Conservation (phyloP, 2,888 invertebrate species). For the Neoascia interrupta region DNA sequence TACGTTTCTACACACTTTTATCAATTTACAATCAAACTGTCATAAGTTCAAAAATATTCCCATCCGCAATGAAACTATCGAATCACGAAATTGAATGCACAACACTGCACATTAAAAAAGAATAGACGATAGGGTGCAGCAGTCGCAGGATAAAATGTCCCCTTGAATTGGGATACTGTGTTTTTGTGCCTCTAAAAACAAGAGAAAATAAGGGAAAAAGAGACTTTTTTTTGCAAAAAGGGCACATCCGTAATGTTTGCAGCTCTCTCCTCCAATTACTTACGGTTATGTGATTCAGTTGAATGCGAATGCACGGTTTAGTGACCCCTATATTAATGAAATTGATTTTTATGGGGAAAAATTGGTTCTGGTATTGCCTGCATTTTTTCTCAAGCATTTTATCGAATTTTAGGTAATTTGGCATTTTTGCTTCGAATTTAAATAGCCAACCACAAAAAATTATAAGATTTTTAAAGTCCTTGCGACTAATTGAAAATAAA, state of each 20-base stretch:
- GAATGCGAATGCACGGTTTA: conserved; percentile 58
- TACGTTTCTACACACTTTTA: too few species aligned
- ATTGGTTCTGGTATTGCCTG: conserved; percentile 31
- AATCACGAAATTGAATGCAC: conserved; percentile 54
- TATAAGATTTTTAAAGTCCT: too few species aligned
- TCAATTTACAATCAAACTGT: conserved; percentile 51
- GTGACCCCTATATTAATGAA: conserved; percentile 63
- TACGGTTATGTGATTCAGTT: conserved; percentile 73
- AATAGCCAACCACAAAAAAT: too few species aligned
- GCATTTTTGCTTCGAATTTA: too few species aligned
- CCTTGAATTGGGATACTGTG: conserved; percentile 45
- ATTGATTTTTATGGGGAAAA: conserved; percentile 52
- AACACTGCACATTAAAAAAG: conserved; percentile 24
- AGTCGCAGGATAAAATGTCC: conserved; percentile 7
- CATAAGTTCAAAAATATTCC: conserved; percentile 38
- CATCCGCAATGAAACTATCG: conserved; percentile 41
- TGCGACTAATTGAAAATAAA: too few species aligned
- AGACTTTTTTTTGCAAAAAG: conserved; percentile 72
- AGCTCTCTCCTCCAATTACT: conserved; percentile 77
- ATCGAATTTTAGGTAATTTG: too few species aligned
- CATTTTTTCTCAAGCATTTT: conserved; percentile 21
- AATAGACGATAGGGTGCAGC: conserved; percentile 18
- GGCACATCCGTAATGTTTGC: conserved; percentile 74
- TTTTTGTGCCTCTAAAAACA: too few species aligned
- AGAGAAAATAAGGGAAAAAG: too few species aligned